Base-by-base conservation (phyloP, 2,797 vertebrate species). In the Manis javanica region DNA sequence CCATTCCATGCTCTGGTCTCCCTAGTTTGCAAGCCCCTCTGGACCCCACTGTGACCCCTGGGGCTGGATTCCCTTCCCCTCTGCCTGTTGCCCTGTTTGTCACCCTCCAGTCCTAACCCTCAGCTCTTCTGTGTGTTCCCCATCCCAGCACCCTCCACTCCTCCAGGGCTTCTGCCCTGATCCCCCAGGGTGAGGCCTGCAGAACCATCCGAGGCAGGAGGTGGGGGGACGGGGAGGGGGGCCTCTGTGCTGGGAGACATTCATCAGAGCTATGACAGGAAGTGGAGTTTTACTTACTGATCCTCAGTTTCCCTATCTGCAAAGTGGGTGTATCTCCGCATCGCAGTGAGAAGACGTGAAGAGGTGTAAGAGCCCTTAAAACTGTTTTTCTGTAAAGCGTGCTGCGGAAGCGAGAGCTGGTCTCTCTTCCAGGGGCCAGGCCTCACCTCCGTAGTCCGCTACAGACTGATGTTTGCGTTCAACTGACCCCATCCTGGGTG, bases 21-120 rank as follows among this genome's bases (percentile, higher is more conserved):
- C 29, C 29, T 23, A 37, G 23, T 39, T 39, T 51, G 1, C 4
- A 12, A 12, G 5, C 39, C 51, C n/a, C 31, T 39, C 31, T 26
- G n/a, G 26, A 59, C 19, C 26, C 51, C 1, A 0, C 78, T 0
- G 3, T 0, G 7, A 59, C 2, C 39, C n/a, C 19, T 49, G 19
- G 5, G 5, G 26, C 61, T 51, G 31, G 31, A 55, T 69, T 83
- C 34, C 24, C 29, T n/a, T 15, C 3, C 6, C 7, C 14, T 84
- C 19, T 4, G 42, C 42, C n/a, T 34, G 3, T 69, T 55, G 5
- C 23, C 15, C 31, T 88, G 18, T 21, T 57, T 39, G 7, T 34
- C 5, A 34, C 31, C 4, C 19, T 37, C 37, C 19, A n/a, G 31
- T 46, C 59, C 92, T 72, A 55, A 72, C 24, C 14, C 51, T 68